Percentiles rank a stretch among this genome's conserved stretches.
These are phyloP conservation scores for Antigone vipio DNA, from an alignment of 2,113 vertebrate species.

Conservation along the genomic window DNA sequence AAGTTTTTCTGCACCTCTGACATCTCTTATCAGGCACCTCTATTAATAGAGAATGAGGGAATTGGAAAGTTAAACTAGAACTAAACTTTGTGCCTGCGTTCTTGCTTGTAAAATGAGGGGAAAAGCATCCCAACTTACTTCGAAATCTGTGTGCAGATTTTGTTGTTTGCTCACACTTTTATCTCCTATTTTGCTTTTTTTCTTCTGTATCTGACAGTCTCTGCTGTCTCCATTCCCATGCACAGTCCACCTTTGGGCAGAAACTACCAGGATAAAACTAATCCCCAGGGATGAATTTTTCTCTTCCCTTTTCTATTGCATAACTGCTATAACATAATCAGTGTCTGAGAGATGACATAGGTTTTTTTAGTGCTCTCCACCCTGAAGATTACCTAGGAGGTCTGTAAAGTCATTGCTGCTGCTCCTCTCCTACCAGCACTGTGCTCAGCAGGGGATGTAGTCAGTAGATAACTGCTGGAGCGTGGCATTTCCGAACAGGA, in stretches of 20 bases:
- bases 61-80: background rate
- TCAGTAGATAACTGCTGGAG: background rate
- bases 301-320: background rate
- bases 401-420: background rate
- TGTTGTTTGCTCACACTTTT: background rate
- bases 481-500: background rate
- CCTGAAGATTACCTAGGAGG: background rate
- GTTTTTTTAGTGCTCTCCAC: background rate
- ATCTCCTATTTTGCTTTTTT: background rate
- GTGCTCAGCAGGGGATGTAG: background rate
- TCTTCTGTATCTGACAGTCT: background rate
- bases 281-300: background rate
- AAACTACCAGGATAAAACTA: background rate
- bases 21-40: background rate
- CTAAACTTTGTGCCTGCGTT: background rate
- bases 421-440: background rate
- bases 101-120: background rate
- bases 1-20: background rate
- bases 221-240: background rate
- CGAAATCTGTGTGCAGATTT: background rate
- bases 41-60: background rate
- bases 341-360: fast-evolving
- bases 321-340: background rate
- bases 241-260: background rate
- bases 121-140: background rate